Evolutionary conservation across 2,113 vertebrate species (phyloP).

Genomic region (Rhodinocichla rosea): DNA sequence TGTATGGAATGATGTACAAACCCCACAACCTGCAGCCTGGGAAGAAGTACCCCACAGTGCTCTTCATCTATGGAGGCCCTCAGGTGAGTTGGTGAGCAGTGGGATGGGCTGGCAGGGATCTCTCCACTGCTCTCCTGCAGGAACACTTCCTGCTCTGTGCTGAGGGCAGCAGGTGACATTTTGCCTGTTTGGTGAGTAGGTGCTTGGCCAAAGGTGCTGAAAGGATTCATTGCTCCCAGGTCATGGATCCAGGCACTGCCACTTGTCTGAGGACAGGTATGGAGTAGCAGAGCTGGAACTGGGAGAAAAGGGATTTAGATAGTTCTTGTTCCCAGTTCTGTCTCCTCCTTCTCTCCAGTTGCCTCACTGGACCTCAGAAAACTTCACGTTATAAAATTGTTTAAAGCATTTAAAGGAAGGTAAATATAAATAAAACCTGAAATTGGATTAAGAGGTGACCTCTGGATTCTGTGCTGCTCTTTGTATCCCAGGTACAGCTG

Average conservation of each 20-base stretch:
- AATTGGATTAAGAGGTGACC: not conserved
- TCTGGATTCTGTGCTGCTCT: not conserved
- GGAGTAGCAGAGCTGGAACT: not conserved
- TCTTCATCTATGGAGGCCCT: conserved; percentile 82
- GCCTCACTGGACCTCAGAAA: not conserved
- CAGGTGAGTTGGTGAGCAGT: conserved; percentile 69
- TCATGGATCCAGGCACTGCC: not conserved
- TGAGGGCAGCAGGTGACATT: not conserved
- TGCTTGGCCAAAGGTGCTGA: not conserved
- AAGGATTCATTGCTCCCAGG: not conserved
- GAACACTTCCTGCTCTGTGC: not conserved
- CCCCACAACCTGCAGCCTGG: conserved; percentile 81
- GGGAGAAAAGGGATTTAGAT: not conserved
- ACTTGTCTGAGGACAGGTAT: not conserved
- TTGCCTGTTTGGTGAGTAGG: not conserved
- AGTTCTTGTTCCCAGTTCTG: not conserved
- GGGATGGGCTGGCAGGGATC: not conserved
- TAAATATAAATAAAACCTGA: not conserved
- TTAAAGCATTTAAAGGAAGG: not conserved
- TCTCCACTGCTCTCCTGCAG: not conserved
- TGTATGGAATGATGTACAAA: conserved; percentile 83
- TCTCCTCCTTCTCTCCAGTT: not conserved
- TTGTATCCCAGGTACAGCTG: conserved; percentile 76
- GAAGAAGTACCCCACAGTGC: conserved; percentile 82
- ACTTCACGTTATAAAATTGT: not conserved